Conservation (phyloP, 1,140 invertebrate genomes). For the Drosophila serrata region DNA sequence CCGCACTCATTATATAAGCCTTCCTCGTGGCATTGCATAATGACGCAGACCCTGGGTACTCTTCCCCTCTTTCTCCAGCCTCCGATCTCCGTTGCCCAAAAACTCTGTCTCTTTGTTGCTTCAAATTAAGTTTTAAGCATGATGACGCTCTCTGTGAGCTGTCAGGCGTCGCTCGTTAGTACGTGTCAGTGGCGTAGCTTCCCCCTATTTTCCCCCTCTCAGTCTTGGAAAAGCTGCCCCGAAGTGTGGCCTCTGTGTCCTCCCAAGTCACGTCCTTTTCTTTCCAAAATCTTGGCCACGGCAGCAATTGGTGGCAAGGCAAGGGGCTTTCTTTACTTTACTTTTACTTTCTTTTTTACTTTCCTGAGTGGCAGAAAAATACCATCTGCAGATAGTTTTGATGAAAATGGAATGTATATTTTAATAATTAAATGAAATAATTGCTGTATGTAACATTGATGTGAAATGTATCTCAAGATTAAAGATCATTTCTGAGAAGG, state of each 20-base stretch:
- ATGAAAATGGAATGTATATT: neutral
- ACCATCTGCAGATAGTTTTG: conserved; percentile 2
- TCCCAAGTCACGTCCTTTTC: conserved; percentile 62
- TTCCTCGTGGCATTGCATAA: conserved; percentile 65
- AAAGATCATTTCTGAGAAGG: neutral
- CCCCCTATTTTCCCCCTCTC: neutral
- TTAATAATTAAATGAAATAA: neutral
- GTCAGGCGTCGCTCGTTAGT: conserved; percentile 73
- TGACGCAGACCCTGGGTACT: conserved; percentile 37
- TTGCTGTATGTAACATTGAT: neutral
- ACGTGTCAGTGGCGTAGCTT: conserved; percentile 62
- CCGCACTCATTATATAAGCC: conserved; percentile 58
- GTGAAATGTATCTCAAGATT: neutral
- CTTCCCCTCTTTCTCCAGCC: neutral
- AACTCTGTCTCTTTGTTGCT: conserved; percentile 44
- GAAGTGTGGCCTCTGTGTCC: conserved; percentile 10
- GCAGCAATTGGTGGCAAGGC: conserved; percentile 30
- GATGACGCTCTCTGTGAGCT: conserved; percentile 48
- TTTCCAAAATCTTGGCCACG: conserved; percentile 60
- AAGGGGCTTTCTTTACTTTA: conserved; percentile 19
- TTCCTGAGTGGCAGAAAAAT: conserved; percentile 18
- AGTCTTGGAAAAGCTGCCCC: conserved; percentile 8
- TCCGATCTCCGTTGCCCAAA: neutral
- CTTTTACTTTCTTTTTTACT: conserved; percentile 12
- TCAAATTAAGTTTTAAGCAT: conserved; percentile 77